phyloP scores from a whole-genome alignment of 2,113 vertebrate species.

The Mesitornis unicolor region DNA sequence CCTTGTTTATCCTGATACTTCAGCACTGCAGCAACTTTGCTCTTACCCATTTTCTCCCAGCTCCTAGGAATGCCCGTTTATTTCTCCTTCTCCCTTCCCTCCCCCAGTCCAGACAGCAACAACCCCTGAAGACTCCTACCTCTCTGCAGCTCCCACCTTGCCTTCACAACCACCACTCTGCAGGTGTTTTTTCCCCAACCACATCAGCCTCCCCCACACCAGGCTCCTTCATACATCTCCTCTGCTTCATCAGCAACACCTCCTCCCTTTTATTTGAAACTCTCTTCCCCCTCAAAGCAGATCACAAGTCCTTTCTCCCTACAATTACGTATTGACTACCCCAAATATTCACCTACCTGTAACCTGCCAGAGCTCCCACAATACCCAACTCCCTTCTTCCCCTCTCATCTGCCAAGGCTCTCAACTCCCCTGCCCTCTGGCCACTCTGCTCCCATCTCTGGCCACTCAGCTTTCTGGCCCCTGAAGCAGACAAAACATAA shows the following conservation, averaged over 20 bases:
- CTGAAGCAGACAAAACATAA: not conserved
- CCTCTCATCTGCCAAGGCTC: not conserved
- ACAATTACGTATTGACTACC: rapidly evolving
- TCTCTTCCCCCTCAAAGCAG: not conserved
- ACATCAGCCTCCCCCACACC: not conserved
- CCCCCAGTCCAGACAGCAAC: not conserved
- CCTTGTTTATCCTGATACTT: not conserved
- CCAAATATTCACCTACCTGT: not conserved
- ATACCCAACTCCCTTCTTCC: not conserved
- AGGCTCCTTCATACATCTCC: not conserved
- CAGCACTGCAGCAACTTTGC: not conserved
- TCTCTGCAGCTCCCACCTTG: not conserved
- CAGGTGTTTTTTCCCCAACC: not conserved
- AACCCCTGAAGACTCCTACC: rapidly evolving
- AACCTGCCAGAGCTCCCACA: not conserved
- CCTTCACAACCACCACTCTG: not conserved
- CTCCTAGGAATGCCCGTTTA: not conserved
- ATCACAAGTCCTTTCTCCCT: not conserved
- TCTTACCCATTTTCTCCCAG: not conserved
- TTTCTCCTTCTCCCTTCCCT: not conserved
- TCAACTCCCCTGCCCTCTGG: not conserved
- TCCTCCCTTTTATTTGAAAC: not conserved
- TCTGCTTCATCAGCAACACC: not conserved
- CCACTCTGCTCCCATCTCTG: not conserved
- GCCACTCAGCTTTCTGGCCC: not conserved